Evolutionary conservation across 2,797 vertebrate species (phyloP).

Genomic region (Perodicticus potto): DNA sequence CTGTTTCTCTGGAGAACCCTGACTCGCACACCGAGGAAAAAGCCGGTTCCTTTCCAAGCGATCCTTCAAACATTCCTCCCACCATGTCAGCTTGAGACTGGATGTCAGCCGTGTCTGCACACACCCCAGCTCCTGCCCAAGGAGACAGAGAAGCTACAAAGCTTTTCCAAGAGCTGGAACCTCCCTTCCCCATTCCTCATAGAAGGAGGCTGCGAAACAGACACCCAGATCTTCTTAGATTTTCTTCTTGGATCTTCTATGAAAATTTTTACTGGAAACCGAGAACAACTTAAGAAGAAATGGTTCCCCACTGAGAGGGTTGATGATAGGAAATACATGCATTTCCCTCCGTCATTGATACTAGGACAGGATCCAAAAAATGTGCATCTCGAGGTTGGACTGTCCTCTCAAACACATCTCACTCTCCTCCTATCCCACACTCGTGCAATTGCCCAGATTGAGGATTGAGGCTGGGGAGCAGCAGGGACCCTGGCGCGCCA

Average conservation of each 20-base stretch:
- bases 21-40: not conserved
- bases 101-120: not conserved
- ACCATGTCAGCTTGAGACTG: not conserved
- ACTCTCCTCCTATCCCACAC: not conserved
- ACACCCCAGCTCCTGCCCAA: not conserved
- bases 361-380: not conserved
- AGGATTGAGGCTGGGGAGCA: not conserved
- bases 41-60: not conserved
- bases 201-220: not conserved
- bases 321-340: not conserved
- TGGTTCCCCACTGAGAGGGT: not conserved
- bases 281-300: not conserved
- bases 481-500: not conserved
- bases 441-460: not conserved
- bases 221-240: not conserved
- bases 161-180: slow-evolving; percentile 30
- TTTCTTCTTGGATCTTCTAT: not conserved
- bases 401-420: not conserved
- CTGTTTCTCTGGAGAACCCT: not conserved
- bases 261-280: not conserved
- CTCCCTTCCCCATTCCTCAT: not conserved
- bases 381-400: not conserved
- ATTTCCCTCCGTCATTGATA: not conserved
- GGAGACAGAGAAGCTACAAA: not conserved
- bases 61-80: not conserved